Evolutionary conservation across 1,140 invertebrate species (phyloP).

Genomic region (Neodiprion pinetum): DNA sequence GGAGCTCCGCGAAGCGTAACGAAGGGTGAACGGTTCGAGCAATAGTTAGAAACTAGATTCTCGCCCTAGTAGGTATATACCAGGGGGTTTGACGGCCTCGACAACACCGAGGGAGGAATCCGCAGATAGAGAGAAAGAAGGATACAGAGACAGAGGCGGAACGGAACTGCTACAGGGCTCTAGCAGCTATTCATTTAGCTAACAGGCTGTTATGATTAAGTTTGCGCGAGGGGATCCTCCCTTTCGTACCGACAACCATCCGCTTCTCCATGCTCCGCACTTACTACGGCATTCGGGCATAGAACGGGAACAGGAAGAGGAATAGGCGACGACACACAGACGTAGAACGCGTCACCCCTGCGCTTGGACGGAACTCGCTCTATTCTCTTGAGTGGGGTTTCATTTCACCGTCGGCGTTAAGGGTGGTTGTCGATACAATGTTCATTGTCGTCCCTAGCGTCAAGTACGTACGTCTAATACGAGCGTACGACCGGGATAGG

Average conservation of each 20-base stretch:
- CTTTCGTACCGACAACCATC: neutral
- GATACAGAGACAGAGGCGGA: neutral
- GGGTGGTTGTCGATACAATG: neutral
- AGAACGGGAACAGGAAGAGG: neutral
- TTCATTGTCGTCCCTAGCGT: neutral
- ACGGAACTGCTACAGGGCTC: neutral
- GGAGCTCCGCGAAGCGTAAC: conserved; percentile 41
- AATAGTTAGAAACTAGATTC: conserved; percentile 48
- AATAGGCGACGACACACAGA: too few species aligned
- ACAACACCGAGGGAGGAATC: neutral
- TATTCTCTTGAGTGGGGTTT: neutral
- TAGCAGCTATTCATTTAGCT: conserved; percentile 50
- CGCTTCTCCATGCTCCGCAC: neutral
- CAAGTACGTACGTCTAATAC: neutral
- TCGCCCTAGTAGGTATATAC: conserved; percentile 5
- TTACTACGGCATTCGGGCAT: neutral
- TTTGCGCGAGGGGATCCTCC: conserved; percentile 31
- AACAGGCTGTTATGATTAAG: conserved; percentile 58
- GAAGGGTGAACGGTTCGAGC: conserved; percentile 41
- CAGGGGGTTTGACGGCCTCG: neutral
- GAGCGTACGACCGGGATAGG: too few species aligned
- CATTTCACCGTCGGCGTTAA: neutral
- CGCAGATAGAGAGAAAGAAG: neutral
- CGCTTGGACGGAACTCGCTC: neutral
- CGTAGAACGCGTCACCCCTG: too few species aligned